A percentile compares a stretch with the other conserved stretches of the same genome.
Evolutionary conservation across 2,888 invertebrate genomes (phyloP).

Genomic region (Cerastis leucographa): DNA sequence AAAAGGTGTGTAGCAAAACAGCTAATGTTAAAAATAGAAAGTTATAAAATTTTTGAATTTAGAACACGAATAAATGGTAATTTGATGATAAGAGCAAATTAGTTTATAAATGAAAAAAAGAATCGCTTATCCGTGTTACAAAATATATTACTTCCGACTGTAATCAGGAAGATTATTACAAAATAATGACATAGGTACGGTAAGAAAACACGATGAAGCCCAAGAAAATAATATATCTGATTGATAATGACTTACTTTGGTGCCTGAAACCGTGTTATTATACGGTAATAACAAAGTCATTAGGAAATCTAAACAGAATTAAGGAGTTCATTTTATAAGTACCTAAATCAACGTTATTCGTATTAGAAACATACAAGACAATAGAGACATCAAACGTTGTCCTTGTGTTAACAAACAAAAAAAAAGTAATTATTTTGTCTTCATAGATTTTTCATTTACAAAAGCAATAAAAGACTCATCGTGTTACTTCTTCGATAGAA

Average conservation of each 20-base stretch:
- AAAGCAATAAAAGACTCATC: neutral
- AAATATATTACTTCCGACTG: neutral
- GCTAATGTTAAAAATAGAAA: too few relatives aligned
- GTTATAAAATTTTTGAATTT: too few relatives aligned
- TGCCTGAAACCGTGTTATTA: constrained; percentile 19
- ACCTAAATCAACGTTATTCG: neutral
- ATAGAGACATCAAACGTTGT: neutral
- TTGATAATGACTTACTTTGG: constrained; percentile 15
- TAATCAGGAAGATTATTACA: neutral
- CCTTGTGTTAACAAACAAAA: neutral
- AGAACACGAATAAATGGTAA: too few relatives aligned
- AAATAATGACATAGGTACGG: neutral
- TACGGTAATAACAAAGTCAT: constrained; percentile 17
- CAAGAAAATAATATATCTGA: constrained; percentile 4
- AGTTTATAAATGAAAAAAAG: too few relatives aligned
- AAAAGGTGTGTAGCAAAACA: too few relatives aligned
- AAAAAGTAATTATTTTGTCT: neutral
- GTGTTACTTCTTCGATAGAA: constrained; percentile 6
- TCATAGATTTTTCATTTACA: neutral
- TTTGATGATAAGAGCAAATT: too few relatives aligned
- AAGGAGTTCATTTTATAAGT: neutral
- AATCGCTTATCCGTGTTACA: too few relatives aligned
- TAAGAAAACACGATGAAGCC: neutral
- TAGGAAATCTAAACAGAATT: constrained; percentile 1
- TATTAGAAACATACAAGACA: neutral